Evolutionary conservation across 2,888 invertebrate genomes (phyloP).

Genomic region (Caenorhabditis sp.): DNA sequence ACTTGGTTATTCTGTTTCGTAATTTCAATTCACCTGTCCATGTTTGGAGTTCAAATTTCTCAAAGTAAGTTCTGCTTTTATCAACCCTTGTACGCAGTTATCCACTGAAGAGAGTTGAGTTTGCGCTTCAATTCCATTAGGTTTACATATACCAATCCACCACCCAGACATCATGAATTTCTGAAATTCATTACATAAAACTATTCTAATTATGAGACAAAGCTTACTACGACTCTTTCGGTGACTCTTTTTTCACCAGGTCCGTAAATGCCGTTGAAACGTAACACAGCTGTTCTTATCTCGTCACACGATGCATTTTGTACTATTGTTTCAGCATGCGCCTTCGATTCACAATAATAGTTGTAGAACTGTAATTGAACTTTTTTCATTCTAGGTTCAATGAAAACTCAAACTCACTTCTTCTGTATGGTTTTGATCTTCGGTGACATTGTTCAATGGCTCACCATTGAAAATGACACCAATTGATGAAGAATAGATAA

Average conservation of each 20-base stretch:
- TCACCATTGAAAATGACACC: conserved; percentile 23
- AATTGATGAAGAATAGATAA: conserved; percentile 29
- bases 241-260: conserved; percentile 35
- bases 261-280: conserved; percentile 37
- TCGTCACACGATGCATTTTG: conserved; percentile 4
- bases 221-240: conserved; percentile 21
- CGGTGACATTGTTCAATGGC: conserved; percentile 10
- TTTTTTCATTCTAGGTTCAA: too few species aligned
- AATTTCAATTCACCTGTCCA: conserved; percentile 8
- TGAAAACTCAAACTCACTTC: neutral
- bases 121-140: conserved; percentile 16
- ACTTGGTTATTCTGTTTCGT: neutral
- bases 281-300: conserved; percentile 16
- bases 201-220: too few species aligned
- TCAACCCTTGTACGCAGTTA: conserved; percentile 30
- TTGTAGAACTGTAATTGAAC: conserved; percentile 28
- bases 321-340: conserved; percentile 24
- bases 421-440: conserved; percentile 6
- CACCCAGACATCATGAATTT: conserved; percentile 23
- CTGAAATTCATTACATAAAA: conserved; percentile 6
- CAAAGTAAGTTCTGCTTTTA: conserved; percentile 17
- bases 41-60: neutral
- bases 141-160: conserved; percentile 21
- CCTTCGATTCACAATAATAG: conserved; percentile 32
- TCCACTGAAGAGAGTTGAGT: conserved; percentile 26